phyloP scores from a whole-genome alignment of 2,888 invertebrate genomes.

The Geotrupes spiniger region DNA sequence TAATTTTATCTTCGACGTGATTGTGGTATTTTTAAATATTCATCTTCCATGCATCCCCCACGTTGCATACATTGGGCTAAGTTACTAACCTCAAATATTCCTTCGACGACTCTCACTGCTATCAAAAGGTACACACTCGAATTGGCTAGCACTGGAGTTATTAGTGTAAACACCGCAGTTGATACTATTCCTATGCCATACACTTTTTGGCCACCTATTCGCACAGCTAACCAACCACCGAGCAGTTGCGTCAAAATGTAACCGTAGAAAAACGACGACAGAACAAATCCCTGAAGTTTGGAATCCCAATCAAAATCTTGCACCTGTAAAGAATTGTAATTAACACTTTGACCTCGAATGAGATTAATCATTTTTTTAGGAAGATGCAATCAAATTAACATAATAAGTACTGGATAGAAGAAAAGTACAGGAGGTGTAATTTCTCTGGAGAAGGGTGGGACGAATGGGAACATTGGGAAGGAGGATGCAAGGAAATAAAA shows the following conservation, averaged over 20 bases:
- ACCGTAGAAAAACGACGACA: slow-evolving; percentile 88
- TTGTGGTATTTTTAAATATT: no score
- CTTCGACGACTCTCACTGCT: slow-evolving; percentile 57
- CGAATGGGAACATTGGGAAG: no score
- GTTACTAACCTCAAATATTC: slow-evolving; percentile 41
- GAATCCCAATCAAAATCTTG: slow-evolving; percentile 81
- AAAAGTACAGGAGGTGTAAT: no score
- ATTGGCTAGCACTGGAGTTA: slow-evolving; percentile 76
- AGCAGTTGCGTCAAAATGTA: slow-evolving; percentile 81
- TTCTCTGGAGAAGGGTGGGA: no score
- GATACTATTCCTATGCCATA: slow-evolving; percentile 75
- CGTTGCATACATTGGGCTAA: no score
- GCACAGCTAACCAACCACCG: slow-evolving; percentile 80
- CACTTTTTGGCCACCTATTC: slow-evolving; percentile 81
- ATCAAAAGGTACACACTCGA: slow-evolving; percentile 69
- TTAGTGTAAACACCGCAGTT: slow-evolving; percentile 74
- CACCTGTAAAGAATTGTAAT: slow-evolving; percentile 50
- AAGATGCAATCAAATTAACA: slow-evolving; percentile 7
- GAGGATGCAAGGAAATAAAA: no score
- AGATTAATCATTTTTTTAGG: no score
- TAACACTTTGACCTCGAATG: no score
- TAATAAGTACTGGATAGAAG: no score
- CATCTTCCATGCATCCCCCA: no score
- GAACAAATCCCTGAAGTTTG: slow-evolving; percentile 70
- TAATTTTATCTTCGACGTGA: no score